A percentile compares a stretch with the other conserved stretches of the same genome.
phyloP scores from a whole-genome alignment of 2,797 vertebrate genomes.

The Hyperoplus immaculatus region DNA sequence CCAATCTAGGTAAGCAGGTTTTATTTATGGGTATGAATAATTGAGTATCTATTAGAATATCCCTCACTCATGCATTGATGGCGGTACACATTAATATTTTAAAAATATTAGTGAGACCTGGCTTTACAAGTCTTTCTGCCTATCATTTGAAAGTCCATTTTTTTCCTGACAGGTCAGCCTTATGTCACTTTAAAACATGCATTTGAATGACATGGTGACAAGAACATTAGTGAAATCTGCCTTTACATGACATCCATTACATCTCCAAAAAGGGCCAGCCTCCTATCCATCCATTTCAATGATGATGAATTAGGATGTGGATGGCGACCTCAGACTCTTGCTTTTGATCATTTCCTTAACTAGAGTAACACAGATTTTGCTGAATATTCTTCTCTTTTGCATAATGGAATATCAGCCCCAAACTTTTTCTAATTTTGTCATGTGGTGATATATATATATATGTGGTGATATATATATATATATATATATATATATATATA shows the following conservation, averaged over 20 bases:
- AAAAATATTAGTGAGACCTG: conserved; percentile 84
- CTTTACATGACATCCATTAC: conserved; percentile 67
- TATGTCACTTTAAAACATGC: conserved; percentile 77
- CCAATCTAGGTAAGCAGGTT: conserved; percentile 83
- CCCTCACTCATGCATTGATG: conserved; percentile 83
- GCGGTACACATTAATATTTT: conserved; percentile 87
- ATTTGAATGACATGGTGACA: conserved; percentile 73
- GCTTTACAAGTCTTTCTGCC: conserved; percentile 82
- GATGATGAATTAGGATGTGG: not conserved
- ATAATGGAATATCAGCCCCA: not conserved
- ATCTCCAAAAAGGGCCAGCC: conserved; percentile 26
- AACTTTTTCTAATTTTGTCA: no score
- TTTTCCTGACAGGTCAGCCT: conserved; percentile 78
- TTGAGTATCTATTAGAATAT: conserved; percentile 86
- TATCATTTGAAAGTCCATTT: conserved; percentile 85
- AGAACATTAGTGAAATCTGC: conserved; percentile 68
- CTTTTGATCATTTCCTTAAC: not conserved
- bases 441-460: no score
- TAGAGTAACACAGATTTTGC: not conserved
- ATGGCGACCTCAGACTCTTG: not conserved
- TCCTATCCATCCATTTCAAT: conserved; percentile 20
- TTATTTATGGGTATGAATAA: conserved; percentile 89
- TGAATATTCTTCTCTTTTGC: not conserved
- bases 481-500: no score
- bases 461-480: no score